A percentile compares a stretch with the other conserved stretches of the same genome.
Evolutionary conservation across 2,113 vertebrate genomes (phyloP).

Genomic region (Pituophis catenifer): DNA sequence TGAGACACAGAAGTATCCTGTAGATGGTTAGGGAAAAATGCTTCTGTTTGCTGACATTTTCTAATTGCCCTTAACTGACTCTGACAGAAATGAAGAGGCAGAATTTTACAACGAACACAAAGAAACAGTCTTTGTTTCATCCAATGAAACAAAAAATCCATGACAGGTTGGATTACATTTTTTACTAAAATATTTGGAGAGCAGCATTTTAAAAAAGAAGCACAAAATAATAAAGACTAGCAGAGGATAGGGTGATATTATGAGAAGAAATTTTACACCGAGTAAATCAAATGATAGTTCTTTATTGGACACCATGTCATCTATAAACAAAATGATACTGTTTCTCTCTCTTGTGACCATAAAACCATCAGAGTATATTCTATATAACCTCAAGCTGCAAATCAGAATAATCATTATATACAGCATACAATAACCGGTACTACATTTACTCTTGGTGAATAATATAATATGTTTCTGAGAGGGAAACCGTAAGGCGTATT

Average conservation of each 20-base stretch:
- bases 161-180: background rate
- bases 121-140: background rate
- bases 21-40: background rate
- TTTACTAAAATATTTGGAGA: background rate
- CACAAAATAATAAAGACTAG: background rate
- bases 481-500: background rate
- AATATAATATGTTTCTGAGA: background rate
- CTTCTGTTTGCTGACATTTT: background rate
- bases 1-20: no score
- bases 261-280: background rate
- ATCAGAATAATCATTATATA: background rate
- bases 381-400: background rate
- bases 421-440: background rate
- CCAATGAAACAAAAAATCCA: background rate
- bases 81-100: background rate
- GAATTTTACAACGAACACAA: background rate
- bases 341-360: background rate
- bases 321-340: background rate
- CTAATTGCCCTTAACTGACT: background rate
- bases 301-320: background rate
- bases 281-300: background rate
- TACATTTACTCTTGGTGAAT: background rate
- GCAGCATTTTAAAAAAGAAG: background rate
- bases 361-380: background rate
- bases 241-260: background rate